phyloP scores from a whole-genome alignment of 2,113 vertebrate species.

The Megaleporinus macrocephalus region DNA sequence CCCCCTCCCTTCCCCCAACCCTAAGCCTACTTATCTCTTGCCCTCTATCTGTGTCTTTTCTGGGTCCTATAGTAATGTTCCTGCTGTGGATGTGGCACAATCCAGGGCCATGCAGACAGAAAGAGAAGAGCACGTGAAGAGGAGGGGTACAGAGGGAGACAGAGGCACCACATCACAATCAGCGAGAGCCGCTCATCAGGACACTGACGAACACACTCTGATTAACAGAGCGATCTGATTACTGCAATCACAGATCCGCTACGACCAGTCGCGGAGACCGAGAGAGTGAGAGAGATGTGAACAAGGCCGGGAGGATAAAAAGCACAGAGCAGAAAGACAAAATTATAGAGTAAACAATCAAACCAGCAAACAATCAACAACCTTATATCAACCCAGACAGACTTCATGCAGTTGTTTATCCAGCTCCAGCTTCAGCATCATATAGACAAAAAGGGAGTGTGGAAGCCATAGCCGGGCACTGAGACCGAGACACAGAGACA shows the following conservation, averaged over 20 bases:
- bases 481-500: constrained; percentile 33
- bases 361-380: constrained; percentile 36
- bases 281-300: constrained; percentile 28
- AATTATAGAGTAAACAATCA: constrained; percentile 31
- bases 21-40: constrained; percentile 49
- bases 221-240: constrained; percentile 82
- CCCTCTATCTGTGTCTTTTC: constrained; percentile 38
- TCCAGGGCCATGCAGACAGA: constrained; percentile 19
- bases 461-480: not conserved
- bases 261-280: constrained; percentile 61
- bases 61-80: not conserved
- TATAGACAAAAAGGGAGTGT: not conserved
- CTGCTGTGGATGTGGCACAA: constrained; percentile 9
- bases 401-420: constrained; percentile 1
- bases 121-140: constrained; percentile 11
- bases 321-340: constrained; percentile 13
- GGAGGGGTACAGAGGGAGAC: constrained; percentile 50
- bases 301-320: constrained; percentile 20
- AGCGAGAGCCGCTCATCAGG: constrained; percentile 73
- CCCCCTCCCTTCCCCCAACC: constrained; percentile 11
- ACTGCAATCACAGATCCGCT: constrained; percentile 78
- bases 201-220: constrained; percentile 81
- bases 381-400: not conserved
- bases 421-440: not conserved
- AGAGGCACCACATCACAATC: constrained; percentile 80